Base-by-base conservation (phyloP, 2,113 vertebrate species). In the Lichenostomus cassidix region DNA sequence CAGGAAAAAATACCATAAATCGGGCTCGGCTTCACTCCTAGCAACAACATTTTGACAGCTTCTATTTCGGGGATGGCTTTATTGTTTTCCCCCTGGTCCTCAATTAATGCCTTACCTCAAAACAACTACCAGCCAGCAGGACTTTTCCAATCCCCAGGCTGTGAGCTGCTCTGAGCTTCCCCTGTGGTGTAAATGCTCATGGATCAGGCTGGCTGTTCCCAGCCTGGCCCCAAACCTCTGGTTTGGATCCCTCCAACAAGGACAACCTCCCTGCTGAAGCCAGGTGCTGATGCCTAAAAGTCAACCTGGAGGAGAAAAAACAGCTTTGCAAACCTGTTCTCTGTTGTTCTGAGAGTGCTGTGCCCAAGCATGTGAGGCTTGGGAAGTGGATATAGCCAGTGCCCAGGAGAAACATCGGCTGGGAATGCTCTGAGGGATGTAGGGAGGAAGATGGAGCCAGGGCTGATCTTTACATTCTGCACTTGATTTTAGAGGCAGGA, bases 31-130 rank as follows among this genome's bases (percentile, higher is more conserved):
- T 88, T 90, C 71, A 81, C 73, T 87, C 80, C 49, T 89, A 94
- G 92, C 83, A 91, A 89, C 5, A 16, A 89, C 81, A 75, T 89
- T 94, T 91, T 93, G 89, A 82, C 87, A 89, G 77, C 56, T 89
- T 89, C 83, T 92, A 68, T 94, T 93, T 94, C 0, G 0, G 77
- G 86, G 55, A 67, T 20, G 56, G 76, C 60, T 90, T 94, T 71
- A 92, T 92, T 92, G 87, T 94, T 94, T 89, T 56, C 69, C 87
- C 89, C 74, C 65, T 58, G 65, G 83, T 80, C 90, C 67, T 94
- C 83, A 94, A 83, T 96, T 94, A 96, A 92, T 86, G 85, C 63
- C 59, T 92, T 69, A 85, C 71, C 95, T 94, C 75, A 69, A 90
- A 94, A 96, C 68, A 97, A 86, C 94, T 71, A 20, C 0, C 0